Base-by-base conservation (phyloP, 2,797 vertebrate species). In the Mionectes olivaceus region DNA sequence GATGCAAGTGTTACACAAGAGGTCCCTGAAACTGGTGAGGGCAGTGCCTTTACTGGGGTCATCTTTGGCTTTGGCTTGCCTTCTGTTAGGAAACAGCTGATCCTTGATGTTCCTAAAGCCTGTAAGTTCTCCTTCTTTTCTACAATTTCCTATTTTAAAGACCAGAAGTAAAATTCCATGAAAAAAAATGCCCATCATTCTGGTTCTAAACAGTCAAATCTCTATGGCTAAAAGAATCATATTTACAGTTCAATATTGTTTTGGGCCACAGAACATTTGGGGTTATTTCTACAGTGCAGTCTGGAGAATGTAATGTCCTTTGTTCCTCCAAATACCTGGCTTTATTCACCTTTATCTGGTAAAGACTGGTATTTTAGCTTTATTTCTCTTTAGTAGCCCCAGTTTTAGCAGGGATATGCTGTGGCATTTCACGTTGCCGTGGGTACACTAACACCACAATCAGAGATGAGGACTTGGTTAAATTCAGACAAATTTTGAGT, bases 331-430 rank as follows among this genome's bases (percentile, higher is more conserved):
- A 93, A 74, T 56, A 82, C 6, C 2, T 28, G 44, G 24, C 28
- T 95, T 91, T 91, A 74, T 75, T 81, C 32, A 91, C 27, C 39
- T 83, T 78, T 61, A 35, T 70, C 67, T 57, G 24, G n/a, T 83
- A 69, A 78, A 84, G 57, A 37, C 43, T 0, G 0, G 7, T 67
- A 37, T 52, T 89, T 74, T 35, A 53, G 30, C 27, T 49, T 94
- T 59, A 50, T 89, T 79, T 47, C 16, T 25, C 39, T 79, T 57
- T n/a, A 85, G 37, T 30, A 59, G 10, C 19, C 43, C 12, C 44
- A 32, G 10, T 57, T 86, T 95, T 64, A 83, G 30, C 46, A 83
- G 35, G 41, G 13, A 63, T 64, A 39, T 16, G 44, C 60, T 67
- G 13, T 82, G 47, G 25, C 10, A 2, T 80, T 89, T 52, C 73